Conservation (phyloP, 2,888 invertebrate genomes). For the Cremastinae sp. region DNA sequence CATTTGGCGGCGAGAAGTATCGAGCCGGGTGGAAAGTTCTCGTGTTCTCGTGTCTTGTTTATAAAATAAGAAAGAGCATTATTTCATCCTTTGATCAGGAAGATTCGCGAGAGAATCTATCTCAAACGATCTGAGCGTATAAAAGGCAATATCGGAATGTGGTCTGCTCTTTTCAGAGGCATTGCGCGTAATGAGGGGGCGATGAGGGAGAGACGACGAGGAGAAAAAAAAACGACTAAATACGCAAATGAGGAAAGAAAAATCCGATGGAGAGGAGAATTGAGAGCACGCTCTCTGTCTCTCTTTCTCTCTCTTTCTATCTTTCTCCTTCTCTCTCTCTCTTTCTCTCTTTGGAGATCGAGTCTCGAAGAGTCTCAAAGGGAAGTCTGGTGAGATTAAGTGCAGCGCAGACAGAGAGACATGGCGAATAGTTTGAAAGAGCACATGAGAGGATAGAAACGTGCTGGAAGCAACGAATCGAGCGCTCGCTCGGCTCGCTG, state of each 20-base stretch:
- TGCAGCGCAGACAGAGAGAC: constrained; percentile 52
- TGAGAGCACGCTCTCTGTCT: neutral
- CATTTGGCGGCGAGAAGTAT: no score
- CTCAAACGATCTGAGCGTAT: neutral
- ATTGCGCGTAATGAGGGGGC: neutral
- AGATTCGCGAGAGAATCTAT: constrained; percentile 6
- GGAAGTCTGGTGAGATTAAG: neutral
- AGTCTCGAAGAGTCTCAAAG: neutral
- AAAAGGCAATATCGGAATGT: neutral
- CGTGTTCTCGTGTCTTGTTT: neutral
- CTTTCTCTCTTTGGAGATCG: neutral
- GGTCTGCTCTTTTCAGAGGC: no score
- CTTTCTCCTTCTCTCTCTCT: neutral
- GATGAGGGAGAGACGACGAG: neutral
- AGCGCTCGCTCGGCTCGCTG: constrained; percentile 11
- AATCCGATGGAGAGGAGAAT: constrained; percentile 26
- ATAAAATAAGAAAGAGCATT: neutral
- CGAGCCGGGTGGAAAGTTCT: constrained; percentile 4
- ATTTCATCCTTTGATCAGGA: constrained; percentile 10
- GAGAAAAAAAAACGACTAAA: neutral
- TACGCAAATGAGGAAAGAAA: neutral
- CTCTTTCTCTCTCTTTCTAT: neutral
- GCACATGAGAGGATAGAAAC: constrained; percentile 14
- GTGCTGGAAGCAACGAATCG: neutral
- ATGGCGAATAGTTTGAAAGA: constrained; percentile 31